phyloP scores from a whole-genome alignment of 2,888 invertebrate genomes.

The Noctua comes region DNA sequence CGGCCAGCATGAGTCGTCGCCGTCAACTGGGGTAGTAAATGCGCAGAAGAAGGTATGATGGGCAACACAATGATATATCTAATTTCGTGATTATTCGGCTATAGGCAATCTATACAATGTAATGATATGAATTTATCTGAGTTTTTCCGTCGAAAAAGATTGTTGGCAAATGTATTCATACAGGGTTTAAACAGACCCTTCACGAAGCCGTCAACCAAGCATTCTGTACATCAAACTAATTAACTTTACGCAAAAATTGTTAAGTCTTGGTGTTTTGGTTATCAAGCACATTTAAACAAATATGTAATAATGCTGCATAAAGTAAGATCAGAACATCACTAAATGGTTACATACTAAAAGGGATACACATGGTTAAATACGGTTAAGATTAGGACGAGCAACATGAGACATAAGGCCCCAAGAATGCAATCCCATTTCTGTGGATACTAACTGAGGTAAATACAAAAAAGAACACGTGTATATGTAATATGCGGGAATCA shows the following conservation, averaged over 20 bases:
- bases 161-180: too few relatives aligned
- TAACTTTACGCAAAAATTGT: too few relatives aligned
- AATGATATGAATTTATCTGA: too few relatives aligned
- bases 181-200: too few relatives aligned
- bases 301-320: not conserved
- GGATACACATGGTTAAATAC: conserved; percentile 27
- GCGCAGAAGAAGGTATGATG: not conserved
- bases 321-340: conserved; percentile 24
- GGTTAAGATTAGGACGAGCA: conserved; percentile 56
- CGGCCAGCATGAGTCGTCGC: not conserved
- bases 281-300: conserved; percentile 35
- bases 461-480: conserved; percentile 15
- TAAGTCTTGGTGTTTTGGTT: conserved; percentile 20
- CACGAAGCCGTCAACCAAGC: too few relatives aligned
- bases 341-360: conserved; percentile 28
- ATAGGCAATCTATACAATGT: too few relatives aligned
- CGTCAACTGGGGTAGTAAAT: not conserved
- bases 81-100: not conserved
- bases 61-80: not conserved
- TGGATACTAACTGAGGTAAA: conserved; percentile 41
- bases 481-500: conserved; percentile 15
- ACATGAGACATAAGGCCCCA: conserved; percentile 68
- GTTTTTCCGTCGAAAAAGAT: too few relatives aligned
- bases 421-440: conserved; percentile 63
- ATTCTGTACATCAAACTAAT: too few relatives aligned